These are phyloP conservation scores for Oxytorus armatus DNA, from an alignment of 2,888 invertebrate genomes.

Conservation along the genomic window DNA sequence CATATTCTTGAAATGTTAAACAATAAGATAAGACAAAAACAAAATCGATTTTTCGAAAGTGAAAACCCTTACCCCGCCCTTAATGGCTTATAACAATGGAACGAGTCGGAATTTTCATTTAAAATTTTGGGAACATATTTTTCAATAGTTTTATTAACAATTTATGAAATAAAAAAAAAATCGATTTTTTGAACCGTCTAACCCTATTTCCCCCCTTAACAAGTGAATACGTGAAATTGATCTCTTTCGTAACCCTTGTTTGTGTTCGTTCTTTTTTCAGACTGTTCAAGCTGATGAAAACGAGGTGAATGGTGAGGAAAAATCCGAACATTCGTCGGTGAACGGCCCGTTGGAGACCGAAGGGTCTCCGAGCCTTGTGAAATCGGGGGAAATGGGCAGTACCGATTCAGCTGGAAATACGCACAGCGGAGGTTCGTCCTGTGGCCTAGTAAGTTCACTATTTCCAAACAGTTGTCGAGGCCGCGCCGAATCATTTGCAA, in stretches of 20 bases:
- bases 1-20: too few species aligned
- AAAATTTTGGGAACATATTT: too few species aligned
- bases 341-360: neutral
- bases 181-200: too few species aligned
- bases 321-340: neutral
- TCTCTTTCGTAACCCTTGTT: constrained; percentile 2
- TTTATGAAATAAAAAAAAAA: too few species aligned
- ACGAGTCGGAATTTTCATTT: too few species aligned
- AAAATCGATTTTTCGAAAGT: too few species aligned
- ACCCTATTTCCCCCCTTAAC: too few species aligned
- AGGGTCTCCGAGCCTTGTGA: neutral
- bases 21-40: too few species aligned
- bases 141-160: too few species aligned
- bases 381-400: constrained; percentile 75
- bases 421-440: constrained; percentile 86
- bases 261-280: constrained; percentile 29
- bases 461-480: constrained; percentile 90
- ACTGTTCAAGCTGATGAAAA: constrained; percentile 1
- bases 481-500: constrained; percentile 92
- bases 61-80: too few species aligned
- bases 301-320: neutral
- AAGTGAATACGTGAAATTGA: too few species aligned
- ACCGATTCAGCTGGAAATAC: constrained; percentile 85
- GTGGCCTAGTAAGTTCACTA: constrained; percentile 79
- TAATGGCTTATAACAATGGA: too few species aligned